Conservation (phyloP, 2,888 invertebrate species). For the Panopea generosa region DNA sequence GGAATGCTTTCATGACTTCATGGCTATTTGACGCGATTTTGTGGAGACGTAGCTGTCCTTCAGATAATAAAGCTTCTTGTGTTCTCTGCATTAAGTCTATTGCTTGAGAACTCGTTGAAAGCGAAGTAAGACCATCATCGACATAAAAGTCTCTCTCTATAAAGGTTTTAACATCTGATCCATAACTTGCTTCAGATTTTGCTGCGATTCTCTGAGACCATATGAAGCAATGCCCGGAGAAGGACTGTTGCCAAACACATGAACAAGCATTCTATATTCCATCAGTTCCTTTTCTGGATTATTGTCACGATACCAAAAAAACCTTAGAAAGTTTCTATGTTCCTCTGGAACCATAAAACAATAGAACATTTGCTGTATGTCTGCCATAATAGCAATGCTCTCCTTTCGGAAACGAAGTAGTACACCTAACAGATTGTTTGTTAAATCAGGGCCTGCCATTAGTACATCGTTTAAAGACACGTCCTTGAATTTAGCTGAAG, state of each 20-base stretch:
- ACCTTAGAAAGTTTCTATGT: slow-evolving; percentile 49
- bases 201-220: neutral
- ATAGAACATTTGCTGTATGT: slow-evolving; percentile 12
- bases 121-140: too few species aligned
- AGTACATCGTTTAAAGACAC: slow-evolving; percentile 8
- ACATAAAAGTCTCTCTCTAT: too few species aligned
- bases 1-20: too few species aligned
- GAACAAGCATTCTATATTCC: slow-evolving; percentile 47
- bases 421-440: slow-evolving; percentile 46
- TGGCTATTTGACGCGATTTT: slow-evolving; percentile 16
- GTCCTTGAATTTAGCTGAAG: slow-evolving; percentile 37
- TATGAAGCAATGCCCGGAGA: neutral
- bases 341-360: slow-evolving; percentile 37
- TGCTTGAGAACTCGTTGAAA: slow-evolving; percentile 24
- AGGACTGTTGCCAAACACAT: too few species aligned
- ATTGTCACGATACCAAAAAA: slow-evolving; percentile 45
- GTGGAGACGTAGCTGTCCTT: slow-evolving; percentile 15
- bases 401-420: slow-evolving; percentile 47
- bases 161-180: too few species aligned
- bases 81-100: slow-evolving; percentile 30
- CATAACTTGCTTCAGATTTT: too few species aligned
- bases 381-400: slow-evolving; percentile 27
- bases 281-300: neutral
- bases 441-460: slow-evolving; percentile 48
- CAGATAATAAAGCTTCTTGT: neutral